These are phyloP conservation scores for Actias luna DNA, from an alignment of 2,888 invertebrate species.

Conservation along the genomic window DNA sequence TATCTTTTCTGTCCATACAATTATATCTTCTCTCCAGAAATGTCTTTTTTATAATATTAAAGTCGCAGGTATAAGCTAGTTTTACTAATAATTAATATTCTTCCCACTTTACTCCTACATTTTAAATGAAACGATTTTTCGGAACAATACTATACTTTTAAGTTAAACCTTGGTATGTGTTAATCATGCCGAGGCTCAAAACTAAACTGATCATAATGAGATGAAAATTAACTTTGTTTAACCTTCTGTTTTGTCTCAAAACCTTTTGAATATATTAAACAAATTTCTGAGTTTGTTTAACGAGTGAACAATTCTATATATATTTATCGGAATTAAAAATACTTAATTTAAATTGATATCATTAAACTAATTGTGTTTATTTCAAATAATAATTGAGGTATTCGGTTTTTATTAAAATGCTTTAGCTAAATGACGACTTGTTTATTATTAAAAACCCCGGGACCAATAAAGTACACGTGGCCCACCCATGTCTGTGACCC, in stretches of 20 bases:
- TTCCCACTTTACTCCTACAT: not conserved
- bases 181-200: not conserved
- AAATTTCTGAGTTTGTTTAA: not conserved
- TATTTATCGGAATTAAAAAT: too few relatives aligned
- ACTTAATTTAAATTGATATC: too few relatives aligned
- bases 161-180: too few relatives aligned
- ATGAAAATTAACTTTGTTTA: not conserved
- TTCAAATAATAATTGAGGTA: not conserved
- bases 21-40: not conserved
- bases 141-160: too few relatives aligned
- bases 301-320: not conserved
- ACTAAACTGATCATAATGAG: not conserved
- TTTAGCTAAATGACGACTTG: conserved; percentile 26
- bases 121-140: not conserved
- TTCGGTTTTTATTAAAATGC: conserved; percentile 23
- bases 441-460: conserved; percentile 28
- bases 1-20: too few relatives aligned
- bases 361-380: too few relatives aligned
- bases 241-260: not conserved
- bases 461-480: conserved; percentile 25
- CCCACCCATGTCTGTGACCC: conserved; percentile 16
- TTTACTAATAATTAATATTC: not conserved
- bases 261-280: not conserved
- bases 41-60: too few relatives aligned
- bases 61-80: too few relatives aligned